Evolutionary conservation across 2,113 vertebrate species (phyloP).

Genomic region (Acrocephalus arundinaceus): DNA sequence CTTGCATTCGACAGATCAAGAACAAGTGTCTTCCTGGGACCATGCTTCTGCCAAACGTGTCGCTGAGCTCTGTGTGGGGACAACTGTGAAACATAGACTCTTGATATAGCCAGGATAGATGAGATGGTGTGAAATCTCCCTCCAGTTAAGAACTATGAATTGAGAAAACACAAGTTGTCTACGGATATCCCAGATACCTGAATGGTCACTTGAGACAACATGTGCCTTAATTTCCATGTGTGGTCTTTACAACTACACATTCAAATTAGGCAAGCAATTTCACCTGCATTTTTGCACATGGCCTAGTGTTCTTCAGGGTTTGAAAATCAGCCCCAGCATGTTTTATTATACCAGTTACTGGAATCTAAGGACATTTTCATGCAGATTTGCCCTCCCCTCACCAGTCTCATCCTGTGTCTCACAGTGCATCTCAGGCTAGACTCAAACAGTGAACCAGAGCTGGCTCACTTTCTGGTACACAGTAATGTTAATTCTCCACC

Average conservation of each 20-base stretch:
- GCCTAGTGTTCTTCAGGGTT: slow-evolving; percentile 11
- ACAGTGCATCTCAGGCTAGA: neutral
- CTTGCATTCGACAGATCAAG: neutral
- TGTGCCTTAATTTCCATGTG: neutral
- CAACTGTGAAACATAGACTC: slow-evolving; percentile 32
- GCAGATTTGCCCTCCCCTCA: neutral
- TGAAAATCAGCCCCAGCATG: neutral
- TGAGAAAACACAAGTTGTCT: slow-evolving; percentile 7
- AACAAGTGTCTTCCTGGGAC: neutral
- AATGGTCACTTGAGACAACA: slow-evolving; percentile 22
- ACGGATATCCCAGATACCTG: slow-evolving; percentile 7
- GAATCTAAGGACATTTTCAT: slow-evolving; percentile 11
- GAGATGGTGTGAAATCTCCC: neutral
- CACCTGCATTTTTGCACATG: slow-evolving; percentile 60
- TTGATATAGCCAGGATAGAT: neutral
- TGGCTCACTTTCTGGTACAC: neutral
- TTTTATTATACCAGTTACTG: slow-evolving; percentile 7
- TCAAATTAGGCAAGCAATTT: slow-evolving; percentile 33
- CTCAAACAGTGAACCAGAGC: neutral
- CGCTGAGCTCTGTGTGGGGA: neutral
- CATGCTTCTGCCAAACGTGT: neutral
- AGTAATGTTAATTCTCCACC: neutral
- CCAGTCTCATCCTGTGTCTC: neutral
- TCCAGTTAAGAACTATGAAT: neutral
- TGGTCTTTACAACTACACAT: neutral